Percentiles rank a stretch among this genome's conserved stretches.
These are phyloP conservation scores for Spialia ferax DNA, from an alignment of 2,888 invertebrate species.

Conservation along the genomic window DNA sequence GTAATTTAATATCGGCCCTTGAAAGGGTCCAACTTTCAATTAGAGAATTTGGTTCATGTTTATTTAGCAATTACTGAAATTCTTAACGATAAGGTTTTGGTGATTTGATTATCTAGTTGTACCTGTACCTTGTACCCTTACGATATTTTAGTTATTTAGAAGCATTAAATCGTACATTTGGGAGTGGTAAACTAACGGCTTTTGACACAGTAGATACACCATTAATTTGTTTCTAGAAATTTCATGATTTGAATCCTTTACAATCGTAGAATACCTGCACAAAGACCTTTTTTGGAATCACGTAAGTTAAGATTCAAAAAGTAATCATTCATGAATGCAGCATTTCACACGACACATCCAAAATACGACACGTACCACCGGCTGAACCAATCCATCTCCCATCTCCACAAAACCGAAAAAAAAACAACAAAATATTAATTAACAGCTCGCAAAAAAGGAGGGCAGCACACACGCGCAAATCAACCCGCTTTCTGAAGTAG, in stretches of 20 bases:
- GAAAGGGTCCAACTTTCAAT: conserved; percentile 18
- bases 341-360: neutral
- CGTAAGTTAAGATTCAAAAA: too few relatives aligned
- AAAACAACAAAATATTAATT: conserved; percentile 32
- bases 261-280: too few relatives aligned
- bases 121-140: neutral
- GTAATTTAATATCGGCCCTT: conserved; percentile 26
- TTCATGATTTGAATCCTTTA: too few relatives aligned
- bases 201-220: too few relatives aligned
- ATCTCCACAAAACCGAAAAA: neutral
- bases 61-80: neutral
- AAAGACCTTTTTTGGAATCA: too few relatives aligned
- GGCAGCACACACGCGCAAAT: conserved; percentile 26
- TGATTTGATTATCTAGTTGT: neutral
- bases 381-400: neutral
- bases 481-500: conserved; percentile 30
- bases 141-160: neutral
- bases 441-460: conserved; percentile 27
- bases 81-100: neutral
- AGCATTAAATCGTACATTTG: too few relatives aligned
- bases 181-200: too few relatives aligned
- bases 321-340: too few relatives aligned
- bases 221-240: too few relatives aligned
- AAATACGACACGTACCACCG: neutral
- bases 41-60: conserved; percentile 3